Conservation (phyloP, 2,888 invertebrate genomes). For the Crocallis elinguaria region DNA sequence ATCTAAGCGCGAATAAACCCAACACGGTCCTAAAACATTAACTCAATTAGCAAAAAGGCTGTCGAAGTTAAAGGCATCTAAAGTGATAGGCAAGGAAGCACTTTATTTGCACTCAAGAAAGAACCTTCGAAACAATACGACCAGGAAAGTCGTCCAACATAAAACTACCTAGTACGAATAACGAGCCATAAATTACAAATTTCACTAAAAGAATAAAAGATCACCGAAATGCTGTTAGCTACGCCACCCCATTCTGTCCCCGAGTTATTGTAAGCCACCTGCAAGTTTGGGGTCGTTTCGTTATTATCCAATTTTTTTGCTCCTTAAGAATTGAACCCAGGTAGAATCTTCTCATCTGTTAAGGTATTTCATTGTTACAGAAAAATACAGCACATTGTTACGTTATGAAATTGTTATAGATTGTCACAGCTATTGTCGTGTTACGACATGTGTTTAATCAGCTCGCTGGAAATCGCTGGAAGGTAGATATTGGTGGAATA, state of each 20-base stretch:
- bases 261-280: conserved; percentile 30
- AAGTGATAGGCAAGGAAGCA: too few relatives aligned
- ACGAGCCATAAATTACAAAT: conserved; percentile 12
- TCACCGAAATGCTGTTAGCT: conserved; percentile 13
- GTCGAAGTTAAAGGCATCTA: too few relatives aligned
- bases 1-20: too few relatives aligned
- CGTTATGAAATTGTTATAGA: background rate
- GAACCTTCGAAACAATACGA: too few relatives aligned
- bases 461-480: background rate
- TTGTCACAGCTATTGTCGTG: conserved; percentile 5
- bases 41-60: too few relatives aligned
- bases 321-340: conserved; percentile 31
- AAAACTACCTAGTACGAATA: background rate
- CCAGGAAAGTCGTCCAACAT: background rate
- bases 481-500: conserved; percentile 1
- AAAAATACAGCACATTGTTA: conserved; percentile 6
- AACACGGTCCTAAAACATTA: too few relatives aligned
- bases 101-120: too few relatives aligned
- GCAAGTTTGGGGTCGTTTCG: conserved; percentile 21
- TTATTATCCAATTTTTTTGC: conserved; percentile 26
- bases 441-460: conserved; percentile 4
- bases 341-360: conserved; percentile 30
- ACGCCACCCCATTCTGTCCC: conserved; percentile 15
- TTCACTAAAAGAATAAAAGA: conserved; percentile 22
- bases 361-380: conserved; percentile 17